Evolutionary conservation across 1,140 invertebrate genomes (phyloP).

Genomic region (Drosophila takahashii): DNA sequence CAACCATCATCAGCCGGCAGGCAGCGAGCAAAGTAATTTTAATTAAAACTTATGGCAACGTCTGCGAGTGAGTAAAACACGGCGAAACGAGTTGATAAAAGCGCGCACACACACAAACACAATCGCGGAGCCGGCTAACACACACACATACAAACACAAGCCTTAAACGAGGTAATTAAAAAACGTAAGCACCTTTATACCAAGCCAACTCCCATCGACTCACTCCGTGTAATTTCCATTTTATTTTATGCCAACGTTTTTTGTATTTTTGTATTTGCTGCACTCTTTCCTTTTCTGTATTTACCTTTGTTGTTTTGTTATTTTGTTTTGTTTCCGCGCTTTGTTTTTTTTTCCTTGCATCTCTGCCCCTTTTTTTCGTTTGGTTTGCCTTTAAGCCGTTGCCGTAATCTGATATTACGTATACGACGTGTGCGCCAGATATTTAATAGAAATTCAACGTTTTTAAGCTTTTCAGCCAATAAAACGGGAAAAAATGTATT

Average conservation of each 20-base stretch:
- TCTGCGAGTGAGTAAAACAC: conserved; percentile 82
- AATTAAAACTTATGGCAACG: conserved; percentile 83
- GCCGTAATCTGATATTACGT: conserved; percentile 81
- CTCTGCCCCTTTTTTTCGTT: not conserved
- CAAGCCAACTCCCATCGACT: conserved; percentile 42
- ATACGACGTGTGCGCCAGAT: conserved; percentile 75
- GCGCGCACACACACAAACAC: conserved; percentile 41
- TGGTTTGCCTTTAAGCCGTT: conserved; percentile 68
- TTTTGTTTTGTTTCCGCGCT: conserved; percentile 50
- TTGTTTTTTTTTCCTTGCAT: conserved; percentile 35
- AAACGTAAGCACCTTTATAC: conserved; percentile 77
- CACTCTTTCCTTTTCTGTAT: conserved; percentile 54
- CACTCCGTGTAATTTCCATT: conserved; percentile 76
- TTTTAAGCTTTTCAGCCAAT: conserved; percentile 70
- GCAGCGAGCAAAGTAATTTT: conserved; percentile 76
- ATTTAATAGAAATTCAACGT: conserved; percentile 81
- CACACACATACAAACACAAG: conserved; percentile 22
- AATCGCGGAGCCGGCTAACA: conserved; percentile 19
- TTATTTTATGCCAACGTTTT: conserved; percentile 77
- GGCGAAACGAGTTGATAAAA: conserved; percentile 82
- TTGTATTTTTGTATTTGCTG: conserved; percentile 71
- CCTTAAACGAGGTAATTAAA: conserved; percentile 82
- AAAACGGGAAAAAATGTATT: conserved; percentile 58
- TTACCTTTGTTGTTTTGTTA: conserved; percentile 80
- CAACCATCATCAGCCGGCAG: conserved; percentile 59